A percentile compares a stretch with the other conserved stretches of the same genome.
phyloP scores from a whole-genome alignment of 2,797 vertebrate genomes.

The Lerista edwardsae region DNA sequence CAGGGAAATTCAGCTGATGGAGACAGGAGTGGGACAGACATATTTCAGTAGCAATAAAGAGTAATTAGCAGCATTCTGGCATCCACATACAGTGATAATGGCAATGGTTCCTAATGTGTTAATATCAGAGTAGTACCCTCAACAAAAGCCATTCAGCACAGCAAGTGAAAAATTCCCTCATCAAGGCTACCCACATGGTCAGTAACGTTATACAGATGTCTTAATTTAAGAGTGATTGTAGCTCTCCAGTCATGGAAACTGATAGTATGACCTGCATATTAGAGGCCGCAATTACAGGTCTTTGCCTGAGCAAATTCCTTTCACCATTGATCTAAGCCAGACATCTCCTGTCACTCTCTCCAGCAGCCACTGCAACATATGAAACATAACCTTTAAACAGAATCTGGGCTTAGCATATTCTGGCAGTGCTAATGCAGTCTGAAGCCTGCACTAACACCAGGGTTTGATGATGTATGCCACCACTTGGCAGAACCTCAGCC shows the following conservation, averaged over 20 bases:
- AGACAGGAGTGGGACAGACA: neutral
- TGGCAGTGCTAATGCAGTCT: constrained; percentile 1
- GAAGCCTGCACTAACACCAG: neutral
- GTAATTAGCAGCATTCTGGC: neutral
- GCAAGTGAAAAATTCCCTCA: neutral
- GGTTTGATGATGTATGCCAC: neutral
- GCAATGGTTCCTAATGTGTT: neutral
- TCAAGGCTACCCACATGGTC: neutral
- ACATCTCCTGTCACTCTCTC: neutral
- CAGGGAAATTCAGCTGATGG: constrained; percentile 21
- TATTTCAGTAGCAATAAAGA: constrained; percentile 25
- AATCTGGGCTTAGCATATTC: constrained; percentile 16
- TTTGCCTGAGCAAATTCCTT: constrained; percentile 32
- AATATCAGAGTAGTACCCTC: neutral
- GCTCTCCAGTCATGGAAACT: constrained; percentile 25
- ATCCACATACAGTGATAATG: neutral
- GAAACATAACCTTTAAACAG: constrained; percentile 29
- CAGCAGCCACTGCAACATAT: neutral
- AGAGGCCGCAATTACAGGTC: constrained; percentile 12
- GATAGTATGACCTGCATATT: constrained; percentile 7
- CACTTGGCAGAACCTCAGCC: neutral
- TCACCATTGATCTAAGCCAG: constrained; percentile 8
- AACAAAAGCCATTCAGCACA: neutral
- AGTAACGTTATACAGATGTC: neutral
- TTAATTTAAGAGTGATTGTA: constrained; percentile 22